These are phyloP conservation scores for Trichomalopsis sarcophagae DNA, from an alignment of 1,140 invertebrate species.

Conservation along the genomic window DNA sequence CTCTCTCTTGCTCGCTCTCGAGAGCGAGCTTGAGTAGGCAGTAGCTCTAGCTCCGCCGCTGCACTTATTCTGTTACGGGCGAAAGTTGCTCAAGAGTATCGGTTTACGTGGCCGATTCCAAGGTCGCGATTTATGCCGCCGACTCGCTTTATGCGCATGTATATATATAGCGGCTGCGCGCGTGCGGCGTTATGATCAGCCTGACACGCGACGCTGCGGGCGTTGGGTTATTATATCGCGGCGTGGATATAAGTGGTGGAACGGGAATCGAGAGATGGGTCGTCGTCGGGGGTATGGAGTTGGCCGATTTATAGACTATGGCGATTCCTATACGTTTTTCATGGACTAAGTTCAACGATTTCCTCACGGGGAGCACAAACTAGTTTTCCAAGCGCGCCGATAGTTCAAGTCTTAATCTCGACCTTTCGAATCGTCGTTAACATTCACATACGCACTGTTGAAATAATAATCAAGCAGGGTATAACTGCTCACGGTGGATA, in stretches of 20 bases:
- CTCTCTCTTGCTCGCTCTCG: not conserved
- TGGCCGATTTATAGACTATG: too few species aligned
- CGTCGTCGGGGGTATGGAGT: too few species aligned
- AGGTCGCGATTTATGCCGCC: conserved; percentile 54
- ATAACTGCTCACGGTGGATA: too few species aligned
- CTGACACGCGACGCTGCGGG: not conserved
- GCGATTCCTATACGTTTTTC: not conserved
- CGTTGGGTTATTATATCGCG: not conserved
- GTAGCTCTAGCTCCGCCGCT: conserved; percentile 7
- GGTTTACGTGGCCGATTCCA: conserved; percentile 55
- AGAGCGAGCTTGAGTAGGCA: not conserved
- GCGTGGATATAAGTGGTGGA: too few species aligned
- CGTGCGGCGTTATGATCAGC: not conserved
- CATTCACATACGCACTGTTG: too few species aligned
- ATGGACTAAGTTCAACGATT: not conserved
- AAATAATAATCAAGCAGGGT: too few species aligned
- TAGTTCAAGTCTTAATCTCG: not conserved
- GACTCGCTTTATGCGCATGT: not conserved
- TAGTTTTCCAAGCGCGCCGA: not conserved
- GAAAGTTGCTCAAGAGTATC: conserved; percentile 54
- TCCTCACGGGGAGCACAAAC: not conserved
- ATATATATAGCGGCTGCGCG: not conserved
- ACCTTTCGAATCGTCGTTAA: not conserved
- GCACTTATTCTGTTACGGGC: conserved; percentile 48
- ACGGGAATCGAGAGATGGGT: too few species aligned